Evolutionary conservation across 2,888 invertebrate genomes (phyloP).

Genomic region (Gymnocheta viridis): DNA sequence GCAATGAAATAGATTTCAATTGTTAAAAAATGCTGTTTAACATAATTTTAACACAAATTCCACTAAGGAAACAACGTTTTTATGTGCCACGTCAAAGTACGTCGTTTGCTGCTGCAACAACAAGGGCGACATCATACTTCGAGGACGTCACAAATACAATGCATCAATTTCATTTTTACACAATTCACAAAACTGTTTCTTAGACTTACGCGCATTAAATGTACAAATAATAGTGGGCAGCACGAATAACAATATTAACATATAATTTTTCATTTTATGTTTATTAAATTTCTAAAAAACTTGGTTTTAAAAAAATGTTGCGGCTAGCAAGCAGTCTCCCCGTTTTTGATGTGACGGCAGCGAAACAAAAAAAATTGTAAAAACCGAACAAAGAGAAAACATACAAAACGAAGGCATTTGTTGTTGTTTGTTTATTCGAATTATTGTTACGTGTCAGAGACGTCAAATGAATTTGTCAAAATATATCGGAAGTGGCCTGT

Average conservation of each 20-base stretch:
- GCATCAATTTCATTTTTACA: conserved; percentile 21
- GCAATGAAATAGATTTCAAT: conserved; percentile 12
- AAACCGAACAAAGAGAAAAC: conserved; percentile 53
- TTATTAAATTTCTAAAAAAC: conserved; percentile 25
- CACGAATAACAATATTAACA: conserved; percentile 86
- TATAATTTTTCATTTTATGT: conserved; percentile 86
- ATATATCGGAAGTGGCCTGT: too few relatives aligned
- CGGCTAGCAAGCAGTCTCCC: not conserved
- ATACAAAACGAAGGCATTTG: conserved; percentile 50
- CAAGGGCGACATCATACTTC: conserved; percentile 37
- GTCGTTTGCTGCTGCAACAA: conserved; percentile 49
- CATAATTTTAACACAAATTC: too few relatives aligned
- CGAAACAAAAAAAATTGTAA: conserved; percentile 57
- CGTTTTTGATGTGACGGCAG: conserved; percentile 28
- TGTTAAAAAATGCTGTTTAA: not conserved
- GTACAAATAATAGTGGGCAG: conserved; percentile 88
- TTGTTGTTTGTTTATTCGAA: conserved; percentile 55
- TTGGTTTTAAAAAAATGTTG: conserved; percentile 15
- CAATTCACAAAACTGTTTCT: not conserved
- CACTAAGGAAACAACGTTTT: conserved; percentile 2
- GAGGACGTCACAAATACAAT: conserved; percentile 28
- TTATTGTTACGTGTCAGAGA: conserved; percentile 65
- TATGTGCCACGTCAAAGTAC: conserved; percentile 62
- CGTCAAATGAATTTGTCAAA: conserved; percentile 51
- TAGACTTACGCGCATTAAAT: conserved; percentile 88